Evolutionary conservation across 2,888 invertebrate genomes (phyloP).

Genomic region (Caradrina kadenii): DNA sequence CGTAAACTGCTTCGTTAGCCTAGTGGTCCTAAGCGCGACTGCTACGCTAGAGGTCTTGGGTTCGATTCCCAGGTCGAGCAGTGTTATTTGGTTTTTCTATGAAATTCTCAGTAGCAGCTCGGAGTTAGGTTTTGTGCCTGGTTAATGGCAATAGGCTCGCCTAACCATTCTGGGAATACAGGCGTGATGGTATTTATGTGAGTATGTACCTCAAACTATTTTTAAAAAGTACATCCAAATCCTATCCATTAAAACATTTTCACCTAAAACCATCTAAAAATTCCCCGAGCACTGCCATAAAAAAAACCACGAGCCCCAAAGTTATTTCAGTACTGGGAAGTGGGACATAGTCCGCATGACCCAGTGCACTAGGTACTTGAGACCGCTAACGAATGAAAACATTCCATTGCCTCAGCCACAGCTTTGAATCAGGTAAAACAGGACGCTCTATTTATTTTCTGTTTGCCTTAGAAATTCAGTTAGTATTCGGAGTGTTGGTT

Average conservation of each 20-base stretch:
- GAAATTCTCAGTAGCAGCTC: no score
- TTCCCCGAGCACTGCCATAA: conserved; percentile 24
- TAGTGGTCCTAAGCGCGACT: no score
- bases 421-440: conserved; percentile 62
- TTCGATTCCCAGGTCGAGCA: no score
- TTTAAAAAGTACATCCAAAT: background rate
- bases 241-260: background rate
- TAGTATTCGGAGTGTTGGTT: conserved; percentile 15
- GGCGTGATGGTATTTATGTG: no score
- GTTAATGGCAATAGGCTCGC: no score
- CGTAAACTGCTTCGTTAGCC: no score
- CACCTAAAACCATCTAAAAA: background rate
- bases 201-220: no score
- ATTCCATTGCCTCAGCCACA: conserved; percentile 65
- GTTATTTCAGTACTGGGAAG: conserved; percentile 74
- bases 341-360: conserved; percentile 72
- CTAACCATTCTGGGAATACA: no score
- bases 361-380: conserved; percentile 68
- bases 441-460: conserved; percentile 29
- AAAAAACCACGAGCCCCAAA: conserved; percentile 52
- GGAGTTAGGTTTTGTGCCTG: no score
- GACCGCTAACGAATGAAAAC: conserved; percentile 73
- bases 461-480: conserved; percentile 17
- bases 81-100: no score
- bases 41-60: no score